phyloP scores from a whole-genome alignment of 2,113 vertebrate species.

The Melospiza melodia region DNA sequence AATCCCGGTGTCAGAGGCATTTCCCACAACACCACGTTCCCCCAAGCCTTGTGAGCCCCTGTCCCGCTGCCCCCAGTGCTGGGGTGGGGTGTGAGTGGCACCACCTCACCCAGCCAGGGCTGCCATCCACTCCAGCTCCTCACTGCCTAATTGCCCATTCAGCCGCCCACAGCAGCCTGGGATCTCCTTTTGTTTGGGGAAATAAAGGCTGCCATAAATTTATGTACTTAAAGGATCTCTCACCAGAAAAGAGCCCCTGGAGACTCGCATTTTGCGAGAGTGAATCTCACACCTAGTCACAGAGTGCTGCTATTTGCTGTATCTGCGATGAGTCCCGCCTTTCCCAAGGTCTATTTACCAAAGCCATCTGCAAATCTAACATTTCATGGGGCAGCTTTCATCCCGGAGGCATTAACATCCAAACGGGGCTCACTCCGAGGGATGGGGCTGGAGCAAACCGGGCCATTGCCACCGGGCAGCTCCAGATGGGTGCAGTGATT shows the following conservation, averaged over 20 bases:
- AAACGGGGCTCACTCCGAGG: slow-evolving; percentile 5
- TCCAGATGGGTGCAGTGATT: not conserved
- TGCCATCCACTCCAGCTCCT: not conserved
- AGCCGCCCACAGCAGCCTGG: not conserved
- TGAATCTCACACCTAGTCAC: slow-evolving; percentile 66
- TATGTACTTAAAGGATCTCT: slow-evolving; percentile 67
- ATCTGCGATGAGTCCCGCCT: slow-evolving; percentile 49
- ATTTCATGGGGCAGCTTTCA: slow-evolving; percentile 69
- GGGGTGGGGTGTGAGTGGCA: not conserved
- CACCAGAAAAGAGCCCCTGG: slow-evolving; percentile 59
- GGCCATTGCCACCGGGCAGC: not conserved
- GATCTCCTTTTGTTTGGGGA: not conserved
- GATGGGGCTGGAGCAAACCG: not conserved
- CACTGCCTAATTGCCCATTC: not conserved
- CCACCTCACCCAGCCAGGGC: not conserved
- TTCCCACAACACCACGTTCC: not conserved
- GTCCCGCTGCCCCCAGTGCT: accelerated
- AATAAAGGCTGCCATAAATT: slow-evolving; percentile 47
- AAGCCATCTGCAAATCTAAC: slow-evolving; percentile 74
- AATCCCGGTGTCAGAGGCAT: not conserved
- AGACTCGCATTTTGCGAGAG: slow-evolving; percentile 48
- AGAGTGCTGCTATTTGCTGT: slow-evolving; percentile 30
- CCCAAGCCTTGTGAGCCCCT: accelerated
- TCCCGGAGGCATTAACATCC: slow-evolving; percentile 56
- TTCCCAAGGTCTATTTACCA: slow-evolving; percentile 51